Conservation (phyloP, 2,797 vertebrate species). For the Trachops cirrhosus region DNA sequence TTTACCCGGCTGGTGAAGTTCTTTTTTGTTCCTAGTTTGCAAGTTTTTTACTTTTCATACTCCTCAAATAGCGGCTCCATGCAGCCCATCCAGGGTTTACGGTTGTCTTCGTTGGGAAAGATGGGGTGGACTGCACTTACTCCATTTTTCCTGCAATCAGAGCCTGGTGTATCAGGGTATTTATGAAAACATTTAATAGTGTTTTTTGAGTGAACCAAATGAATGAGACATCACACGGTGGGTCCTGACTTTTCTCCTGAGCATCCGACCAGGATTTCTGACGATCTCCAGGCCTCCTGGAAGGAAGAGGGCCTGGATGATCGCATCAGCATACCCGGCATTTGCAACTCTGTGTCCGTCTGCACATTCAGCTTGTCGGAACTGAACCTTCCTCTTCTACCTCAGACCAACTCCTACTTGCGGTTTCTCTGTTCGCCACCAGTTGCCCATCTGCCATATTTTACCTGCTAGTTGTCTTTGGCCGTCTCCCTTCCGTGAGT, state of each 20-base stretch:
- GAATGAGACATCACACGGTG: neutral
- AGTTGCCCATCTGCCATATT: neutral
- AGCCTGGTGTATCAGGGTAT: neutral
- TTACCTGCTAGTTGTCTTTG: neutral
- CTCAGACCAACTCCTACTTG: neutral
- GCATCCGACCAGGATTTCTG: neutral
- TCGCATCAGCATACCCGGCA: neutral
- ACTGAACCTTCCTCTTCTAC: neutral
- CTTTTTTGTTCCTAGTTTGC: neutral
- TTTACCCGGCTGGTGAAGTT: neutral
- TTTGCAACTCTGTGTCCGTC: neutral
- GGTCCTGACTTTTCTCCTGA: neutral
- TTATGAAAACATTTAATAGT: neutral
- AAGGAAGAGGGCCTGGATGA: neutral
- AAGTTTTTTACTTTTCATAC: neutral
- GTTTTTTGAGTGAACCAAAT: neutral
- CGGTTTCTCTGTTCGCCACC: neutral
- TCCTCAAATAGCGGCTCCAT: neutral
- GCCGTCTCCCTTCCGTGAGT: neutral
- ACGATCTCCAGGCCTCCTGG: neutral
- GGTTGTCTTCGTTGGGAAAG: neutral
- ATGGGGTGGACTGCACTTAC: neutral
- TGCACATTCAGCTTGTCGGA: neutral
- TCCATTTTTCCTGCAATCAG: neutral
- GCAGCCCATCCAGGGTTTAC: neutral